phyloP scores from a whole-genome alignment of 2,888 invertebrate species.

The Amblyteles armatorius region DNA sequence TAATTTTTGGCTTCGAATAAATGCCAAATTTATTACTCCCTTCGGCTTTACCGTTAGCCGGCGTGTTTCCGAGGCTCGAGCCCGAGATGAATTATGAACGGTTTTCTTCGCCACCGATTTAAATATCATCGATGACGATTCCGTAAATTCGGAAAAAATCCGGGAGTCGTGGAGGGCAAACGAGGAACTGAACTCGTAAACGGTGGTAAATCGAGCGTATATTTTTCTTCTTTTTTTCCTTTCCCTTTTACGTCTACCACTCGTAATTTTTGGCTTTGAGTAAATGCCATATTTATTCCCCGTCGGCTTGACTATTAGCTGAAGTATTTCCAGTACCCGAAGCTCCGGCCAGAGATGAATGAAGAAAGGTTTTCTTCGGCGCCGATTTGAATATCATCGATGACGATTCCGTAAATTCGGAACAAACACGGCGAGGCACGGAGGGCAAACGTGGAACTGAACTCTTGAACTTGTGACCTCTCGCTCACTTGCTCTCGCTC shows the following conservation, averaged over 20 bases:
- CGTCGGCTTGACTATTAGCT: background rate
- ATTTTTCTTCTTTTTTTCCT: slow-evolving; percentile 1
- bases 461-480: slow-evolving; percentile 81
- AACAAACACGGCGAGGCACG: slow-evolving; percentile 32
- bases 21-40: slow-evolving; percentile 18
- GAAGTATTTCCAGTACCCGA: slow-evolving; percentile 13
- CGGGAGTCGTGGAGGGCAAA: slow-evolving; percentile 41
- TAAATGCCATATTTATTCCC: slow-evolving; percentile 32
- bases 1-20: slow-evolving; percentile 7
- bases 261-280: background rate
- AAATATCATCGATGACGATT: slow-evolving; percentile 56
- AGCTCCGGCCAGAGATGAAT: background rate
- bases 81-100: background rate
- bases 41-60: background rate
- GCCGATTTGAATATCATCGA: slow-evolving; percentile 55
- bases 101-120: slow-evolving; percentile 35
- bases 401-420: slow-evolving; percentile 57
- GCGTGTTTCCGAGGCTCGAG: slow-evolving; percentile 1
- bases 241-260: background rate
- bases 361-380: slow-evolving; percentile 10
- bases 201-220: slow-evolving; percentile 45
- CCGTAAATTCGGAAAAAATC: slow-evolving; percentile 51
- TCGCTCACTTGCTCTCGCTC: slow-evolving; percentile 57
- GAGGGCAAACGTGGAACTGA: slow-evolving; percentile 65
- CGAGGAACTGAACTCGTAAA: slow-evolving; percentile 68